Percentiles rank a stretch among this genome's conserved stretches.
These are phyloP conservation scores for Lithophane ornitopus DNA, from an alignment of 2,888 invertebrate species.

Conservation along the genomic window DNA sequence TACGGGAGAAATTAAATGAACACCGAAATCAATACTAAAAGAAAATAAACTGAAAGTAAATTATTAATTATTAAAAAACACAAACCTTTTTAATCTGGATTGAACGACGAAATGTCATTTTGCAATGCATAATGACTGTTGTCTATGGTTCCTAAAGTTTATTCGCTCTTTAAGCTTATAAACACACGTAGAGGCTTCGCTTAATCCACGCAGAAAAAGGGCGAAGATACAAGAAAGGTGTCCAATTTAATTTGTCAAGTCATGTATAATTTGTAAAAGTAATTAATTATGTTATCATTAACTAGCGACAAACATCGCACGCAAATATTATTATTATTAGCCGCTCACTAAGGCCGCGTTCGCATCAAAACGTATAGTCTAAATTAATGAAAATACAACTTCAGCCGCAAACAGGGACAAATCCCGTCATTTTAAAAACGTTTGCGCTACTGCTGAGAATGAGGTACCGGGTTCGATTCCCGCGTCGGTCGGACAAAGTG, in stretches of 20 bases:
- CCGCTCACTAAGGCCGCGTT: constrained; percentile 19
- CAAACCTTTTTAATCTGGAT: neutral
- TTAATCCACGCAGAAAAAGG: constrained; percentile 8
- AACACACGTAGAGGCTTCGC: constrained; percentile 22
- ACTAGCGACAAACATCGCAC: constrained; percentile 47
- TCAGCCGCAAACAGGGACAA: neutral
- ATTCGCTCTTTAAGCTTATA: neutral
- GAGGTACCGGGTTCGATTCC: too few species aligned
- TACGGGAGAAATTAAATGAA: constrained; percentile 37
- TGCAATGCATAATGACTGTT: neutral
- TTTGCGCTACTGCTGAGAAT: too few species aligned
- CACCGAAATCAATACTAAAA: neutral
- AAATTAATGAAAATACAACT: neutral
- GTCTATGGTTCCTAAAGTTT: neutral
- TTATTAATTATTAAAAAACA: neutral
- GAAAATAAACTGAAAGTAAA: neutral
- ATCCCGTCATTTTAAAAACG: neutral
- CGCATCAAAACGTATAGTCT: neutral
- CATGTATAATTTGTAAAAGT: constrained; percentile 30
- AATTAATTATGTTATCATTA: constrained; percentile 28
- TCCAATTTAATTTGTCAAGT: constrained; percentile 38
- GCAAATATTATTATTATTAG: constrained; percentile 43
- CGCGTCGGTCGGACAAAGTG: too few species aligned
- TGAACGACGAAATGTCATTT: neutral
- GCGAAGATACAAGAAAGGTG: neutral